A percentile compares a stretch with the other conserved stretches of the same genome.
phyloP scores from a whole-genome alignment of 1,140 invertebrate genomes.

The Sycobia sp. region DNA sequence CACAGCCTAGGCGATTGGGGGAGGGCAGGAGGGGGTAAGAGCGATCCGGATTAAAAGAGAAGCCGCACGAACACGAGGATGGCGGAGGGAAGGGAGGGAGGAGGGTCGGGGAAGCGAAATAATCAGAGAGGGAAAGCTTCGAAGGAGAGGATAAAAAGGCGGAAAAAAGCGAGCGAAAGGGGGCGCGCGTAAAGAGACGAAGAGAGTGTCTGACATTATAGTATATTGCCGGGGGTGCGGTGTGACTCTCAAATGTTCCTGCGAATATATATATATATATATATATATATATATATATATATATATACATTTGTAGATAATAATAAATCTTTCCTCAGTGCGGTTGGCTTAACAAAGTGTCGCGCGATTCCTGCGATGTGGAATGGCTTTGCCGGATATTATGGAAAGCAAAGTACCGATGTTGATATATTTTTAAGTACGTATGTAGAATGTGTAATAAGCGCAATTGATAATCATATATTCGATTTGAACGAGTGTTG shows the following conservation, averaged over 20 bases:
- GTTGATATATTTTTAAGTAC: no score
- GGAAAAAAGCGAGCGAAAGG: neutral
- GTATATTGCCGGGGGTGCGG: conserved; percentile 53
- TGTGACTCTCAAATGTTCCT: conserved; percentile 52
- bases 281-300: no score
- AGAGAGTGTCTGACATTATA: conserved; percentile 55
- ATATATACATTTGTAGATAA: no score
- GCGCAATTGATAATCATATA: no score
- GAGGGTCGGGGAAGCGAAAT: neutral
- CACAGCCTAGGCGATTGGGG: neutral
- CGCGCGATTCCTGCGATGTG: neutral
- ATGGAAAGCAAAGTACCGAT: no score
- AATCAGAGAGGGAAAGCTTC: conserved; percentile 12
- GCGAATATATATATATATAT: no score
- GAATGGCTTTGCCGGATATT: no score
- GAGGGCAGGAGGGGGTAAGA: no score
- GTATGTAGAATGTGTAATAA: no score
- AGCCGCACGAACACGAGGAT: neutral
- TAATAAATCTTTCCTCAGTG: conserved; percentile 22
- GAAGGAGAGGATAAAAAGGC: neutral
- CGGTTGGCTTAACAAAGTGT: conserved; percentile 29
- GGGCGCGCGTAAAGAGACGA: neutral
- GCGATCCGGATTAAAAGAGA: no score
- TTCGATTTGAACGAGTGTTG: no score
- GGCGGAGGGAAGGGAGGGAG: conserved; percentile 3